Percentiles rank a stretch among this genome's conserved stretches.
Evolutionary conservation across 2,113 vertebrate genomes (phyloP).

Genomic region (Sarotherodon lohbergeri): DNA sequence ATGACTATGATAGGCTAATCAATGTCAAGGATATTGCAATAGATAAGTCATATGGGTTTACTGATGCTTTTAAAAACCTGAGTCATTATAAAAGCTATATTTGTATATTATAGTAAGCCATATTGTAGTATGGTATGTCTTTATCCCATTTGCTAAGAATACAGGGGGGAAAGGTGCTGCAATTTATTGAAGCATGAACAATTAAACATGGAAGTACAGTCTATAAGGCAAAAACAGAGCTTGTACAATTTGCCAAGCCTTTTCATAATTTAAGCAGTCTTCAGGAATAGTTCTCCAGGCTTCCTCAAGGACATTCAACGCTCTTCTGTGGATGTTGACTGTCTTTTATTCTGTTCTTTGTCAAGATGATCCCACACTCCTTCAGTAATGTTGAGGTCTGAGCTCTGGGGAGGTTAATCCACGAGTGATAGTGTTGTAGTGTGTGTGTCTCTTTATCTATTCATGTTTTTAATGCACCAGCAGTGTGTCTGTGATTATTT

Average conservation of each 20-base stretch:
- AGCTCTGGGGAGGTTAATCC: not conserved
- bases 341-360: not conserved
- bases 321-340: not conserved
- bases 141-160: not conserved
- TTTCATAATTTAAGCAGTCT: not conserved
- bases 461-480: not conserved
- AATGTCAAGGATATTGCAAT: not conserved
- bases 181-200: not conserved
- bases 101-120: not conserved
- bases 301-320: not conserved
- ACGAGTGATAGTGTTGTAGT: not conserved
- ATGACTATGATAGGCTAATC: not conserved
- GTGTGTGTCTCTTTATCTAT: not conserved
- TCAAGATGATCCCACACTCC: not conserved
- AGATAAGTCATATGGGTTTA: not conserved
- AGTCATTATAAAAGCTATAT: not conserved
- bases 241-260: not conserved
- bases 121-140: not conserved
- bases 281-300: not conserved
- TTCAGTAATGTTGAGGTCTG: not conserved
- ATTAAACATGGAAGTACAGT: not conserved
- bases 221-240: not conserved
- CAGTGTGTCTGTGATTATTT: not conserved
- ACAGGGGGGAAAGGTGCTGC: not conserved
- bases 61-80: not conserved